Evolutionary conservation across 2,797 vertebrate genomes (phyloP).

Genomic region (Microctenopoma steveboyesi): DNA sequence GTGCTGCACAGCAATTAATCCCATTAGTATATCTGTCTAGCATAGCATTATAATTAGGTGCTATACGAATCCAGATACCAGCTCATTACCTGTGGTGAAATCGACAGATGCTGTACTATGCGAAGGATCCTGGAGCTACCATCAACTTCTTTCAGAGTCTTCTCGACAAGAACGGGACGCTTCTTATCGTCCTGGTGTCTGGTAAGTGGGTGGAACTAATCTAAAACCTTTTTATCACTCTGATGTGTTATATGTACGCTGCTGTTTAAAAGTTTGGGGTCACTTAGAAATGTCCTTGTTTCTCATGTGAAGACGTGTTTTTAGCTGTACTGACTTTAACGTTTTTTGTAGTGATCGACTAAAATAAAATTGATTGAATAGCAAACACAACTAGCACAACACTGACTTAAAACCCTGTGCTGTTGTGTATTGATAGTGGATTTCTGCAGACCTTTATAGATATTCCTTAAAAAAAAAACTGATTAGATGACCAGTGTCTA

Average conservation of each 20-base stretch:
- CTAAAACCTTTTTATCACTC: constrained; percentile 4
- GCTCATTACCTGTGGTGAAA: constrained; percentile 65
- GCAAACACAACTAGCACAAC: no score
- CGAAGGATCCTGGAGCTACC: constrained; percentile 86
- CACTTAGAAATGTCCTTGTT: not conserved
- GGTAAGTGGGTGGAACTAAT: constrained; percentile 78
- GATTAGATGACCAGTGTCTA: no score
- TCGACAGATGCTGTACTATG: constrained; percentile 94
- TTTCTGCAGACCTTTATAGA: no score
- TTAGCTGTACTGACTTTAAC: no score
- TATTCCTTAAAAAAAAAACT: no score
- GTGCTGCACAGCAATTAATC: constrained; percentile 52
- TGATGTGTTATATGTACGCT: not conserved
- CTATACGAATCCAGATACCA: constrained; percentile 43
- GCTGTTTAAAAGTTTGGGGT: not conserved
- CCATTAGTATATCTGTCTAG: constrained; percentile 57
- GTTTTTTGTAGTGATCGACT: no score
- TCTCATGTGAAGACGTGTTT: no score
- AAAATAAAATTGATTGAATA: no score
- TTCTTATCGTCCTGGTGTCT: constrained; percentile 90
- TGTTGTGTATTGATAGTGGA: no score
- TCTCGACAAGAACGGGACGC: constrained; percentile 85
- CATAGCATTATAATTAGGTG: constrained; percentile 44
- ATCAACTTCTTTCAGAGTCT: constrained; percentile 89
- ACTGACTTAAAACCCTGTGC: no score